Conservation (phyloP, 2,888 invertebrate species). For the Tachina fera region DNA sequence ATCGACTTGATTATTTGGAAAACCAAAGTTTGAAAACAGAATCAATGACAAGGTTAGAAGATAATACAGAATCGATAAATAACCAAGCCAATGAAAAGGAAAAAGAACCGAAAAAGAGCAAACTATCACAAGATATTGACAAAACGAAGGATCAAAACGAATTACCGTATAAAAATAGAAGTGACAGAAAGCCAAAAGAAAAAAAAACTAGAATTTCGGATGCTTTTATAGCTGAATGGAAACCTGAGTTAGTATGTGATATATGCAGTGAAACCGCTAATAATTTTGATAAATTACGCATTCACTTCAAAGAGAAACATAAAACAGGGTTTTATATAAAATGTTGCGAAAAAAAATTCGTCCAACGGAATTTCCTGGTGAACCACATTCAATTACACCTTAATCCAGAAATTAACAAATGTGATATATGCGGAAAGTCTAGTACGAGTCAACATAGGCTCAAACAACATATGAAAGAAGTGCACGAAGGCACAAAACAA, state of each 20-base stretch:
- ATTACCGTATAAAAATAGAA: not conserved
- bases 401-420: conserved; percentile 74
- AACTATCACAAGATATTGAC: not conserved
- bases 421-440: conserved; percentile 71
- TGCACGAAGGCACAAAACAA: conserved; percentile 63
- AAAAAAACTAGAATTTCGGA: conserved; percentile 39
- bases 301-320: conserved; percentile 72
- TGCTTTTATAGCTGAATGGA: conserved; percentile 64
- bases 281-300: conserved; percentile 64
- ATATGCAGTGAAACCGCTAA: conserved; percentile 54
- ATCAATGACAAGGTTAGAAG: conserved; percentile 5
- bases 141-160: not conserved
- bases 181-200: conserved; percentile 38
- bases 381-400: conserved; percentile 74
- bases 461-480: conserved; percentile 71
- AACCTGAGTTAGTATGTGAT: conserved; percentile 60
- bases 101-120: too few relatives aligned
- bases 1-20: too few relatives aligned
- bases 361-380: conserved; percentile 72
- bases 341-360: conserved; percentile 74
- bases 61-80: not conserved
- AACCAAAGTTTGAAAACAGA: conserved; percentile 6
- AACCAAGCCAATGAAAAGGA: not conserved
- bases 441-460: conserved; percentile 71
- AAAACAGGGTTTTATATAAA: conserved; percentile 70